Percentiles rank a stretch among this genome's conserved stretches.
Conservation (phyloP, 1,140 invertebrate species). For the Choristoneura fumiferana region DNA sequence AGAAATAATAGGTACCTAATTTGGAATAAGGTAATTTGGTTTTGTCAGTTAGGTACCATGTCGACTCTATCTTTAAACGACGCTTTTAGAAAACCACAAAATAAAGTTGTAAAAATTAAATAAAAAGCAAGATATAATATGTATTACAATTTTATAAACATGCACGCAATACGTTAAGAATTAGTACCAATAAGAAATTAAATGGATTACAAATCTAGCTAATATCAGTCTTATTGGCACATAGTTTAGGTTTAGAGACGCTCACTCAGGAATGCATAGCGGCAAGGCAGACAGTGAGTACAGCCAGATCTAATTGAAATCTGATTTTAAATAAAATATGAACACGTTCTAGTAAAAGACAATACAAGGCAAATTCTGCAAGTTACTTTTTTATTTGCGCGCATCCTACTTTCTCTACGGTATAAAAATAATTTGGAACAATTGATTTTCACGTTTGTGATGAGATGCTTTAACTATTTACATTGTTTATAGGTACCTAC, state of each 20-base stretch:
- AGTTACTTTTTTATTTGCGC: not conserved
- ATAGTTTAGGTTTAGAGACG: not conserved
- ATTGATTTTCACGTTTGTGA: not conserved
- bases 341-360: not conserved
- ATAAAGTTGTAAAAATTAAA: not conserved
- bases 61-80: not conserved
- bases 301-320: not conserved
- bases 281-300: not conserved
- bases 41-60: no score
- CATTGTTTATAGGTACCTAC: not conserved
- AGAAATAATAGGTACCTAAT: no score
- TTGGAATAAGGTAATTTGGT: no score
- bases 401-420: not conserved
- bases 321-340: not conserved
- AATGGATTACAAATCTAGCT: not conserved
- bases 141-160: not conserved
- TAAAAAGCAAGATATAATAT: not conserved
- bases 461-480: constrained; percentile 5
- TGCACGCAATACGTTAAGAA: not conserved
- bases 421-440: constrained; percentile 11
- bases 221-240: constrained; percentile 11
- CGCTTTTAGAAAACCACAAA: not conserved
- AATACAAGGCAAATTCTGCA: not conserved
- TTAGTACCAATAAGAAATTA: constrained; percentile 12
- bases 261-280: constrained; percentile 9